Percentiles rank a stretch among this genome's conserved stretches.
Conservation (phyloP, 2,797 vertebrate genomes). For the Tadarida brasiliensis region DNA sequence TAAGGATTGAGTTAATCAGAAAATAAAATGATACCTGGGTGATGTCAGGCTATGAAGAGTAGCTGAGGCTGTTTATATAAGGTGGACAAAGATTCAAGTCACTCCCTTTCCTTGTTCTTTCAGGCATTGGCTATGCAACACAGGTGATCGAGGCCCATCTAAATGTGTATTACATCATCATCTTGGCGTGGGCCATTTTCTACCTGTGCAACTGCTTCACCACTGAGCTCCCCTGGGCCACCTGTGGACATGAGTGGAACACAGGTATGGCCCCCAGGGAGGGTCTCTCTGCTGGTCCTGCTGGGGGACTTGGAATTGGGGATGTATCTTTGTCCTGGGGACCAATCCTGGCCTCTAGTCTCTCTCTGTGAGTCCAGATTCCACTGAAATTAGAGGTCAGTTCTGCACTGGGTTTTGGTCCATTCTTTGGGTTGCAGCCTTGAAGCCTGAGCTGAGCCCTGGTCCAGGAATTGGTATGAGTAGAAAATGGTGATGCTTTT, state of each 20-base stretch:
- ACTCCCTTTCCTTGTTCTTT: background rate
- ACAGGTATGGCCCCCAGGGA: slow-evolving; percentile 91
- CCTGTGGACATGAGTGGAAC: slow-evolving; percentile 99
- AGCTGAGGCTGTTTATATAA: background rate
- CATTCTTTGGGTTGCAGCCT: background rate
- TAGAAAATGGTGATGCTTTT: background rate
- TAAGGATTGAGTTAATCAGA: slow-evolving; percentile 80
- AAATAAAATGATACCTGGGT: background rate
- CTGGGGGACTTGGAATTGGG: background rate
- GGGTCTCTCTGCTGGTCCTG: slow-evolving; percentile 16
- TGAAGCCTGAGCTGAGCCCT: background rate
- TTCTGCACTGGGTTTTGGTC: background rate
- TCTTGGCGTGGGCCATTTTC: slow-evolving; percentile 99
- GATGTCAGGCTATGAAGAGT: background rate
- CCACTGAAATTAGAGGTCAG: background rate
- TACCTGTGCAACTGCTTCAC: slow-evolving; percentile 99
- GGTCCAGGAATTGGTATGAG: background rate
- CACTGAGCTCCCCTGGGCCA: slow-evolving; percentile 97
- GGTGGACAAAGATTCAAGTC: background rate
- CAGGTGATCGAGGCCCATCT: slow-evolving; percentile 98
- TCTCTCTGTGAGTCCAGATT: background rate
- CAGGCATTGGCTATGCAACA: slow-evolving; percentile 98
- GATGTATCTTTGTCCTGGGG: background rate
- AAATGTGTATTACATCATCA: slow-evolving; percentile 98
- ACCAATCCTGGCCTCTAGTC: background rate